A percentile compares a stretch with the other conserved stretches of the same genome.
Evolutionary conservation across 2,888 invertebrate species (phyloP).

Genomic region (Lacanobia oleracea): DNA sequence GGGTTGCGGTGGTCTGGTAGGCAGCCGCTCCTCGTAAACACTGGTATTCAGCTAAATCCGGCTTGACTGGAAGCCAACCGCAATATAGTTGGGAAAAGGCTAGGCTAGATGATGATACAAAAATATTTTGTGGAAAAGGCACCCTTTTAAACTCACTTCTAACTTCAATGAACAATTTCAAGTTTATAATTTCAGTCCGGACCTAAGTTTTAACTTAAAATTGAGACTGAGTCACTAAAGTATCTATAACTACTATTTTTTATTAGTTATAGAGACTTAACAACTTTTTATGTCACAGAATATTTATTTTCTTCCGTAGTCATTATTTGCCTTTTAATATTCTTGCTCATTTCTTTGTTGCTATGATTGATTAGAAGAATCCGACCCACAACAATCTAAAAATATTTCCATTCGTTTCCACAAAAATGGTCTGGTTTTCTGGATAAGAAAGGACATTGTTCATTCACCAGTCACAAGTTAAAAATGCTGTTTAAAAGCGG

Average conservation of each 20-base stretch:
- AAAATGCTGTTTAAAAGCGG: too few relatives aligned
- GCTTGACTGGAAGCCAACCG: too few relatives aligned
- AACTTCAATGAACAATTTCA: too few relatives aligned
- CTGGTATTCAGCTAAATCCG: too few relatives aligned
- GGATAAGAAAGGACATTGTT: not conserved
- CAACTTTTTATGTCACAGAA: not conserved
- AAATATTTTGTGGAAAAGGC: not conserved
- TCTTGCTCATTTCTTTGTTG: not conserved
- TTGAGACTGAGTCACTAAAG: too few relatives aligned
- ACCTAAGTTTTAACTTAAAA: too few relatives aligned
- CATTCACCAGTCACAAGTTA: not conserved
- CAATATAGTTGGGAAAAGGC: too few relatives aligned
- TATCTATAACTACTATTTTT: not conserved
- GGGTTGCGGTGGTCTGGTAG: too few relatives aligned
- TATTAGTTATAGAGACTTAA: not conserved
- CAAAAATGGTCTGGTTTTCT: not conserved
- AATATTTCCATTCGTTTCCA: not conserved
- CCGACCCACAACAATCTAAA: not conserved
- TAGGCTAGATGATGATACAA: too few relatives aligned
- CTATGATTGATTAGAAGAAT: not conserved
- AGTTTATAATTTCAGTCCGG: too few relatives aligned
- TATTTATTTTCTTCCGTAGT: not conserved
- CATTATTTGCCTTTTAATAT: not conserved
- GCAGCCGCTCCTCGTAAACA: too few relatives aligned
- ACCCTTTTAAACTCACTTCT: too few relatives aligned